Evolutionary conservation across 2,888 invertebrate genomes (phyloP), one percentile per base, ranked within the genome.

Genomic region (Crematogaster levior): DNA sequence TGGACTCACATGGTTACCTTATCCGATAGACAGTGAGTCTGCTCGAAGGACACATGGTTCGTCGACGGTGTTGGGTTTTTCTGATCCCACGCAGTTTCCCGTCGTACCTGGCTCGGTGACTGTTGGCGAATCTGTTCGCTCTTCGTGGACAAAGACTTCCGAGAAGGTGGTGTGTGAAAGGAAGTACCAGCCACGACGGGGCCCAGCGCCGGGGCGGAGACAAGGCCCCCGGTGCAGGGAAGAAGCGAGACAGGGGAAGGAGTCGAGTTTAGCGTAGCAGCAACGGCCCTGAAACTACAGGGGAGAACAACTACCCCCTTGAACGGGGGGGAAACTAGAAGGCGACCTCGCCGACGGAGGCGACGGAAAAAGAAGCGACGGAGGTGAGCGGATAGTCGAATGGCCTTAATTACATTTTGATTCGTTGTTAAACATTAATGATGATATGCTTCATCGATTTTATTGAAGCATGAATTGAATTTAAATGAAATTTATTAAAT

Each of bases 311-410:
- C 87, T 90, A 90, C 92, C 93, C 92, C 93, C 93, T 93, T 89
- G 89, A 91, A 91, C 88, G 91, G 94, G 93, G 92, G 94, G 93
- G 91, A 91, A 89, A 88, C 89, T 89, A 91, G 90, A 90, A 90
- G 92, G 89, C 91, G 92, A 89, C 92, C 92, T 83, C 92, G 93
- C 90, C 93, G 93, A 91, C 93, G 94, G 90, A 93, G 94, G 90
- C 92, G 94, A 90, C 94, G 94, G 91, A 94, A 94, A 94, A 94
- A 94, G 94, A 93, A 92, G 91, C 93, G 93, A 91, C 93, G 93
- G 92, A 93, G 94, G 94, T 93, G 93, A 92, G 89, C 81, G 65
- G 68, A 40, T 63, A 43, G 18, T 68, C 61, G 12, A 40, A 68
- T 66, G 40, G 12, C 18, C 30, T 56, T 34, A 43, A 72, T 18